phyloP scores from a whole-genome alignment of 2,888 invertebrate genomes.

The Mesorhabditis sp. region DNA sequence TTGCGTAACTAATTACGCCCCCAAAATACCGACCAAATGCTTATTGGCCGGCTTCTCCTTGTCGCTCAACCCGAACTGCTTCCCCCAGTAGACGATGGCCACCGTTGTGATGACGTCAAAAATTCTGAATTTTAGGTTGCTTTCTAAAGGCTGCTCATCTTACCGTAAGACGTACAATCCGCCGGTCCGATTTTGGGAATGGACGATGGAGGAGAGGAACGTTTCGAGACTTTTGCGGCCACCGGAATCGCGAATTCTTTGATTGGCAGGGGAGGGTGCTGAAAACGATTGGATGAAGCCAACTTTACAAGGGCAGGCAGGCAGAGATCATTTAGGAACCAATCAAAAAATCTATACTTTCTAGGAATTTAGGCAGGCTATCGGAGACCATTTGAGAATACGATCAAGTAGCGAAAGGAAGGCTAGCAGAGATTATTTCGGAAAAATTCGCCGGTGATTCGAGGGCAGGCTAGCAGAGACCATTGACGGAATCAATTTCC shows the following conservation, averaged over 20 bases:
- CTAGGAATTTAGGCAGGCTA: no score
- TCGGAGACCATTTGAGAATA: no score
- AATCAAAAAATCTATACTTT: no score
- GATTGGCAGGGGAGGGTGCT: not conserved
- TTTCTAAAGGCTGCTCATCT: not conserved
- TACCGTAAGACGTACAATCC: slow-evolving; percentile 49
- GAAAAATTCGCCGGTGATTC: no score
- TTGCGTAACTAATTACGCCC: not conserved
- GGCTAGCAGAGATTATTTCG: no score
- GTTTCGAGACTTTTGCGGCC: slow-evolving; percentile 38
- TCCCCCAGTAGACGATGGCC: slow-evolving; percentile 16
- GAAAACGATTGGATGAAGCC: no score
- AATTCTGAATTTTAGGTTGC: slow-evolving; percentile 12
- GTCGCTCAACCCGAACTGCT: slow-evolving; percentile 9
- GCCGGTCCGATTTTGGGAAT: slow-evolving; percentile 50
- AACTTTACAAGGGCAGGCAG: no score
- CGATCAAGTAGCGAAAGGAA: no score
- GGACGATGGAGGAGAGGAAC: slow-evolving; percentile 36
- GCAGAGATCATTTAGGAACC: no score
- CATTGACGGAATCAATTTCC: no score
- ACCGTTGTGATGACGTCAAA: slow-evolving; percentile 34
- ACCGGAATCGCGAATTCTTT: slow-evolving; percentile 30
- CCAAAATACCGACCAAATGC: not conserved
- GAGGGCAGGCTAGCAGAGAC: no score
- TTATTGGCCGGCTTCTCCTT: slow-evolving; percentile 7